phyloP scores from a whole-genome alignment of 2,888 invertebrate genomes.

The Harpalus rubripes region DNA sequence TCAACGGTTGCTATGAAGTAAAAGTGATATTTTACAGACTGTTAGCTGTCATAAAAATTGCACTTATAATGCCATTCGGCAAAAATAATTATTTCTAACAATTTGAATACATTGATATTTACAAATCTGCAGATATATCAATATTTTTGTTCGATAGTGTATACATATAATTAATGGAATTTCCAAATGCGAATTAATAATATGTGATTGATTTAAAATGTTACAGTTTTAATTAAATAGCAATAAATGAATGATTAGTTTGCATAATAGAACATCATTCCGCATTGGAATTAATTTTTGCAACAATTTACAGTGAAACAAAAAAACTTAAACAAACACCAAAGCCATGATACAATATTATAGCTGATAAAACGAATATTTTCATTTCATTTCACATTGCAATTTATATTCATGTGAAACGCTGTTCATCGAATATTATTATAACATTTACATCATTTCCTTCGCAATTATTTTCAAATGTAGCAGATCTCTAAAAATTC shows the following conservation, averaged over 20 bases:
- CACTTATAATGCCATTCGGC: too few relatives aligned
- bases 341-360: constrained; percentile 21
- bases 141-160: too few relatives aligned
- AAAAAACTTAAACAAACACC: constrained; percentile 34
- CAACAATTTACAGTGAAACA: constrained; percentile 27
- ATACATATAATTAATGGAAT: neutral
- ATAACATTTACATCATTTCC: constrained; percentile 28
- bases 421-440: constrained; percentile 25
- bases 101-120: too few relatives aligned
- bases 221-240: constrained; percentile 37
- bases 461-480: constrained; percentile 31
- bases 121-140: too few relatives aligned
- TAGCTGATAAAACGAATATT: constrained; percentile 37
- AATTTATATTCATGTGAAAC: constrained; percentile 39
- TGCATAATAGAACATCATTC: constrained; percentile 40
- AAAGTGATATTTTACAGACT: too few relatives aligned
- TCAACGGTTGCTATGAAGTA: too few relatives aligned
- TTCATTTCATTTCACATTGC: constrained; percentile 41
- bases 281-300: constrained; percentile 31
- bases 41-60: too few relatives aligned
- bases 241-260: constrained; percentile 46
- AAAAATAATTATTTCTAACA: too few relatives aligned
- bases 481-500: constrained; percentile 12
- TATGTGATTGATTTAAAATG: constrained; percentile 28
- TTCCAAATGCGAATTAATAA: constrained; percentile 17